Evolutionary conservation across 2,888 invertebrate genomes (phyloP).

Genomic region (Cheilosia pagana): DNA sequence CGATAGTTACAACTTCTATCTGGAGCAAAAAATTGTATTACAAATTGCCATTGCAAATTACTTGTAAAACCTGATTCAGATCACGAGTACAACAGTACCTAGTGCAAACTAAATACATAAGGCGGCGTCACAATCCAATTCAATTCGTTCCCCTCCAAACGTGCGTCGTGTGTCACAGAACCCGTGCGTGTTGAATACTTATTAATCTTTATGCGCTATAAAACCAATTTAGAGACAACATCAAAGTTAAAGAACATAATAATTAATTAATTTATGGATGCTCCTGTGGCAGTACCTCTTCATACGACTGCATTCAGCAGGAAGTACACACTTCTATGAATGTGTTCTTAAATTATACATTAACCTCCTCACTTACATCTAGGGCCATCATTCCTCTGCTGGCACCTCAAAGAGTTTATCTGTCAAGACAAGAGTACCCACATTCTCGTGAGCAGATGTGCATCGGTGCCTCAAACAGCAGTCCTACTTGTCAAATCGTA

Average conservation of each 20-base stretch:
- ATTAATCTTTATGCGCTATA: too few species aligned
- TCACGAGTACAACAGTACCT: too few species aligned
- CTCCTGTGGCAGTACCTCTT: not conserved
- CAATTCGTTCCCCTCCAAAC: too few species aligned
- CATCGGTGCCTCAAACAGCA: constrained; percentile 16
- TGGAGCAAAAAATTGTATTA: too few species aligned
- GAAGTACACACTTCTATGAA: not conserved
- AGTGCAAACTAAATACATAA: too few species aligned
- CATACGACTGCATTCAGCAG: not conserved
- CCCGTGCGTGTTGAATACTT: too few species aligned
- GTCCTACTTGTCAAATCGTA: constrained; percentile 16
- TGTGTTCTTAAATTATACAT: not conserved
- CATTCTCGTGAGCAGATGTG: constrained; percentile 25
- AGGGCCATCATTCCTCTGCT: not conserved
- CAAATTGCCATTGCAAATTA: too few species aligned
- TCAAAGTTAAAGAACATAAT: not conserved
- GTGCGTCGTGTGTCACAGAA: too few species aligned
- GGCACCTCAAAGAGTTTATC: not conserved
- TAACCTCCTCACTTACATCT: not conserved
- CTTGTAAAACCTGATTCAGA: too few species aligned
- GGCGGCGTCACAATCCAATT: too few species aligned
- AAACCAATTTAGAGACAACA: not conserved
- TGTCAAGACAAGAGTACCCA: constrained; percentile 3
- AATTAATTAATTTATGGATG: not conserved
- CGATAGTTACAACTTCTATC: too few species aligned